Evolutionary conservation across 2,113 vertebrate species (phyloP), one percentile per base, ranked within the genome.

Genomic region (Gavia stellata): DNA sequence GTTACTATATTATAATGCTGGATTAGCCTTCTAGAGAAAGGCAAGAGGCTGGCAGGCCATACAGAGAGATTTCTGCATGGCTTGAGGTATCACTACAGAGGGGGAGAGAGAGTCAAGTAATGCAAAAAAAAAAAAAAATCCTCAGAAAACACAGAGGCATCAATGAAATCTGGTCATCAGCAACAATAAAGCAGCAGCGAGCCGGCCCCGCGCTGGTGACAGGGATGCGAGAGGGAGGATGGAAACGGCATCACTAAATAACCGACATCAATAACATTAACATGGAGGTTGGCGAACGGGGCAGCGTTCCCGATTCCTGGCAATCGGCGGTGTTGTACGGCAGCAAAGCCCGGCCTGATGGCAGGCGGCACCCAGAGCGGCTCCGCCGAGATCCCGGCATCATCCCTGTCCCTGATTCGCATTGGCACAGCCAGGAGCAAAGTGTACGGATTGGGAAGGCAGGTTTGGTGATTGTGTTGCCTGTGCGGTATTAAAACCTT

Each of bases 1-100:
- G 79, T 73, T 74, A 67, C 40, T 82, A 17, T 94, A 83, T 97
- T 95, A 95, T 75, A 95, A 94, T 17, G 85, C 91, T 80, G 95
- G 94, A 96, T 97, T 94, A 86, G 93, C 95, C 95, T 93, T 95
- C 87, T 73, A 56, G 93, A 96, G 96, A 81, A 84, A 93, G 87
- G 95, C 82, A 25, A 45, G 83, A 96, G 96, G 86, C 75, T 67
- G 92, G 66, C 92, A 91, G 95, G 72, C 92, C 90, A 44, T 23
- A 50, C 72, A 11, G n/a, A 68, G 92, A 93, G 72, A 58, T 45
- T 56, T 50, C 65, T 44, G 89, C 53, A 8, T 11, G 58, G 88
- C 74, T 44, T 5, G 45, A 62, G 82, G 86, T 55, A 19, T 14
- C n/a, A 2, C 61, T 36, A 2, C 47, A 6, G 62, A 44, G 17